Evolutionary conservation across 2,113 vertebrate genomes (phyloP), one percentile per base, ranked within the genome.

Genomic region (Grammomys dolichurus): DNA sequence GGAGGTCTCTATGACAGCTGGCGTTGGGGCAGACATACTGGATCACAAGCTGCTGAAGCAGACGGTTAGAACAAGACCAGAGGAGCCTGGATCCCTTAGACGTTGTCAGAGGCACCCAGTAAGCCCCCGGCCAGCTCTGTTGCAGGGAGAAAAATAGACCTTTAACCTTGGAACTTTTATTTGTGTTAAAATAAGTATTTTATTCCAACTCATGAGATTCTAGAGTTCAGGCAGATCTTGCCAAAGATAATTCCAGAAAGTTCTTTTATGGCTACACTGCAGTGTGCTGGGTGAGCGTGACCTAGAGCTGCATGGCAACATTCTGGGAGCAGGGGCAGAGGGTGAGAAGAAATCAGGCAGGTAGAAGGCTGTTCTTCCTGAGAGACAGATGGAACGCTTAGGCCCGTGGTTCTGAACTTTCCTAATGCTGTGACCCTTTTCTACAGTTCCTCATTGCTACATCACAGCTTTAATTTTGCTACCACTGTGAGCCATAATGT

Each of bases 321-420:
- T 10, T n/a, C 63, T 56, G 20, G 81, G 16, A 4, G 76, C 4
- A 0, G 16, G 26, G 7, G 4, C 2, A n/a, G 78, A 60, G 48
- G 36, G n/a, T 28, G 1, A 19, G 6, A 33, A 67, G 69, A 48
- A 48, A 20, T 48, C 43, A 58, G 14, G 5, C 40, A 48, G 26
- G 43, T 22, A n/a, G 19, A 43, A 54, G 11, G 2, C 1, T 13
- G 36, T 0, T 1, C 17, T 26, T 17, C 40, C 2, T 1, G 36
- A 89, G 77, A 75, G 54, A 60, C 73, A 51, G 28, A 12, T 9
- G 4, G 72, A 1, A 26, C 0, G 0, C 0, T 31, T 33, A 43
- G 81, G 46, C 16, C 70, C 16, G 7, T n/a, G 36, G 16, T 9
- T n/a, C 36, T 20, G 36, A n/a, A 17, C 70, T 17, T 40, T 20